Conservation (phyloP, 2,888 invertebrate species). For the Agriotes lineatus region DNA sequence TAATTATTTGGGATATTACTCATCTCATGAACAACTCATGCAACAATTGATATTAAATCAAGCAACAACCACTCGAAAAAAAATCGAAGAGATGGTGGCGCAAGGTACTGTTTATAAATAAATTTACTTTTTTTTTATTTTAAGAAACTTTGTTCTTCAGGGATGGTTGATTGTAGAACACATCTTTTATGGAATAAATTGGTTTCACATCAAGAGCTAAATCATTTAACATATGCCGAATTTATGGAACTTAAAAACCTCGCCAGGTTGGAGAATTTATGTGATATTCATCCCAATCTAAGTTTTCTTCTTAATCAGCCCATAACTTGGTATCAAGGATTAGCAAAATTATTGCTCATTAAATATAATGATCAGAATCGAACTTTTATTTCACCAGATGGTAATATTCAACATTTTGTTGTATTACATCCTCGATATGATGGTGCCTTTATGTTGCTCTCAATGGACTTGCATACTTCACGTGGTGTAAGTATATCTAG, state of each 20-base stretch:
- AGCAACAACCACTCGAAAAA: slow-evolving; percentile 69
- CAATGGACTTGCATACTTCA: slow-evolving; percentile 70
- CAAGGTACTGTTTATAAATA: too few relatives aligned
- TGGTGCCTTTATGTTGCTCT: slow-evolving; percentile 76
- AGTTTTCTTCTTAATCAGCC: slow-evolving; percentile 72
- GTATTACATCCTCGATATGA: slow-evolving; percentile 74
- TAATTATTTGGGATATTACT: slow-evolving; percentile 79
- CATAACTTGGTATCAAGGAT: slow-evolving; percentile 74
- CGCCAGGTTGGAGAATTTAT: slow-evolving; percentile 71
- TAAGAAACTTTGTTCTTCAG: slow-evolving; percentile 46
- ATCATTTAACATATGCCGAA: slow-evolving; percentile 71
- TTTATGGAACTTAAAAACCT: slow-evolving; percentile 74
- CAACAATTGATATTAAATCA: slow-evolving; percentile 73
- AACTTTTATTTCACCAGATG: slow-evolving; percentile 71
- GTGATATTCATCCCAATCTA: slow-evolving; percentile 72
- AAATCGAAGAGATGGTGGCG: slow-evolving; percentile 73
- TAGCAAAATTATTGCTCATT: slow-evolving; percentile 71
- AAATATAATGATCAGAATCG: slow-evolving; percentile 73
- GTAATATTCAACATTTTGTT: slow-evolving; percentile 72
- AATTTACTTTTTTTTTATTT: neutral
- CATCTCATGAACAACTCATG: slow-evolving; percentile 76
- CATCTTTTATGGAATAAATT: slow-evolving; percentile 80
- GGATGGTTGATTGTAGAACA: slow-evolving; percentile 76
- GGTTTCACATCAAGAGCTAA: slow-evolving; percentile 66
- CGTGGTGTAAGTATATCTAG: slow-evolving; percentile 73